Percentiles rank a stretch among this genome's conserved stretches.
Conservation (phyloP, 2,113 vertebrate species). For the Stigmatopora argus region DNA sequence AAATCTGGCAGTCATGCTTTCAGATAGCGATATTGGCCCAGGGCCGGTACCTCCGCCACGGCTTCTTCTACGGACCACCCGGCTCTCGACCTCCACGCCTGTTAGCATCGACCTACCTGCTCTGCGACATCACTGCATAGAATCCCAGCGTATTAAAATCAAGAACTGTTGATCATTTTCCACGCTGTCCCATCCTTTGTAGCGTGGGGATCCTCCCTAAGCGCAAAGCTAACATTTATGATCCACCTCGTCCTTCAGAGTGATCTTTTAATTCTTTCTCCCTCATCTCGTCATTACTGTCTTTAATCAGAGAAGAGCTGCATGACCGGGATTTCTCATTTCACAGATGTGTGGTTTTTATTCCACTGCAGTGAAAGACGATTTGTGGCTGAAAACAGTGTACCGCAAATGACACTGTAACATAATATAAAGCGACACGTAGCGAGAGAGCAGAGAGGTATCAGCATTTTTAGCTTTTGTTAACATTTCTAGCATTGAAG, state of each 20-base stretch:
- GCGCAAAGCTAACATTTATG: background rate
- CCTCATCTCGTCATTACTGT: conserved; percentile 49
- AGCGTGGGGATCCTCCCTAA: too few species aligned
- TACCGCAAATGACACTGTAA: conserved; percentile 28
- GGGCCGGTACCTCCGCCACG: too few species aligned
- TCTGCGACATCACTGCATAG: too few species aligned
- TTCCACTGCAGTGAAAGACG: conserved; percentile 36
- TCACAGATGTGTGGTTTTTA: conserved; percentile 66
- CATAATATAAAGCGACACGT: conserved; percentile 17
- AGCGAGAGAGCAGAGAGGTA: conserved; percentile 26
- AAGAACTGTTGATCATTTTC: too few species aligned
- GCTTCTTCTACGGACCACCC: too few species aligned
- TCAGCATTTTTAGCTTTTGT: conserved; percentile 11
- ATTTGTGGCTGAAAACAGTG: conserved; percentile 39
- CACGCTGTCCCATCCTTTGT: too few species aligned
- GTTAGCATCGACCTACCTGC: too few species aligned
- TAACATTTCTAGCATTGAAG: background rate
- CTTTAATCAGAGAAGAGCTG: conserved; percentile 51
- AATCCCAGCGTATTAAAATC: too few species aligned
- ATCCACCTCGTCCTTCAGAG: conserved; percentile 39
- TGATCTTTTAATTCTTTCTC: conserved; percentile 40
- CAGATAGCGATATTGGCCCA: conserved; percentile 13
- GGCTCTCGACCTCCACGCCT: too few species aligned
- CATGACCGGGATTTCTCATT: conserved; percentile 67
- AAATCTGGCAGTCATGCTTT: conserved; percentile 17